These are phyloP conservation scores for Isurus oxyrinchus DNA, from an alignment of 2,113 vertebrate species.

Conservation along the genomic window DNA sequence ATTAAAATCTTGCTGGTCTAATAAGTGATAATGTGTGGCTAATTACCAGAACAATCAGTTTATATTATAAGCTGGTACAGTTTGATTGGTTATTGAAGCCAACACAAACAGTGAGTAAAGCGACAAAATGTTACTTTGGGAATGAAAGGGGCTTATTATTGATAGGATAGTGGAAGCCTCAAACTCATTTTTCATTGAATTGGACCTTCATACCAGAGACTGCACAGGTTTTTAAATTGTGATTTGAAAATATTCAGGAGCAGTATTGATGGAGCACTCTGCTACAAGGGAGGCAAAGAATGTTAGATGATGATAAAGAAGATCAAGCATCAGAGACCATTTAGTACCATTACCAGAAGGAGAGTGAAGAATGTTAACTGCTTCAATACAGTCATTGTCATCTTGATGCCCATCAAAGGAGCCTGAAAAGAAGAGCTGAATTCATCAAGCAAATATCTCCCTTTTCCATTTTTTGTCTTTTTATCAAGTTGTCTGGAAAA, in stretches of 20 bases:
- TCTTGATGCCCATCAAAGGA: not conserved
- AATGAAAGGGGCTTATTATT: not conserved
- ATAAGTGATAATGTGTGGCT: not conserved
- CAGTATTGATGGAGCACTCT: not conserved
- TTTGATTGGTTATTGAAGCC: not conserved
- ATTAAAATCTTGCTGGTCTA: not conserved
- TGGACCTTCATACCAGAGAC: not conserved
- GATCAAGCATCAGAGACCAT: not conserved
- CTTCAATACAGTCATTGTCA: not conserved
- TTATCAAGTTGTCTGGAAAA: not conserved
- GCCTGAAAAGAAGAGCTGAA: not conserved
- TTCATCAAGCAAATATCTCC: not conserved
- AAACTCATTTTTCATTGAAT: not conserved
- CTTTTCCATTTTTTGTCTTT: not conserved
- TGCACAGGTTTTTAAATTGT: not conserved
- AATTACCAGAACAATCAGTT: not conserved
- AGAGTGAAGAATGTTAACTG: not conserved
- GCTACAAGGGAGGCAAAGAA: not conserved
- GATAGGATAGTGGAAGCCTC: not conserved
- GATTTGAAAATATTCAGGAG: not conserved
- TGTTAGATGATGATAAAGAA: not conserved
- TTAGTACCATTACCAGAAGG: not conserved
- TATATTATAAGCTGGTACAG: not conserved
- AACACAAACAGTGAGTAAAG: not conserved
- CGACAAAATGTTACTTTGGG: not conserved